A percentile compares a stretch with the other conserved stretches of the same genome.
Conservation (phyloP, 2,797 vertebrate genomes). For the Bovichtus diacanthus region DNA sequence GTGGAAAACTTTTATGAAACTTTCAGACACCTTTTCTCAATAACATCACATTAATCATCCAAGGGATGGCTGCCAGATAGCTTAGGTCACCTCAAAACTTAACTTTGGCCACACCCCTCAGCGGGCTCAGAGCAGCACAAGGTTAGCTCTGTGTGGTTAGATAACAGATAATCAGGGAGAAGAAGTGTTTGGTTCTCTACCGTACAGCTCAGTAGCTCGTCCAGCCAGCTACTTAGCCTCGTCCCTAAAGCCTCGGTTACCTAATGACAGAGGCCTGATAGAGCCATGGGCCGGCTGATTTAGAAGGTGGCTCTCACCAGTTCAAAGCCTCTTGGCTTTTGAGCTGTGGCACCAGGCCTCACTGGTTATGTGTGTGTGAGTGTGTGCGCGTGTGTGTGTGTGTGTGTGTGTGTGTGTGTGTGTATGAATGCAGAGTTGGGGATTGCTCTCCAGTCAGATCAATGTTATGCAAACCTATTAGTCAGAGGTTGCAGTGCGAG, state of each 20-base stretch:
- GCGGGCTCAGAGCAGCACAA: constrained; percentile 42
- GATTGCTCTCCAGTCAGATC: constrained; percentile 68
- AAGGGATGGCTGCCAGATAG: constrained; percentile 19
- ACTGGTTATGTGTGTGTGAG: constrained; percentile 14
- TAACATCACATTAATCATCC: constrained; percentile 17
- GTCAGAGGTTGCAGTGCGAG: constrained; percentile 63
- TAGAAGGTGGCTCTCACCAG: constrained; percentile 55
- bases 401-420: constrained; percentile 16
- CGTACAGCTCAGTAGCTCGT: constrained; percentile 50
- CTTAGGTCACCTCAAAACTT: constrained; percentile 46
- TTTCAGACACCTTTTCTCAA: constrained; percentile 12
- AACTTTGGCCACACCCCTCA: constrained; percentile 30
- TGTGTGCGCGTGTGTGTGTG: constrained; percentile 25
- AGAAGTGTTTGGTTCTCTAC: constrained; percentile 54
- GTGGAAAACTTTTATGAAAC: background rate
- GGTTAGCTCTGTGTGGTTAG: constrained; percentile 68
- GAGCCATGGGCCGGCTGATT: constrained; percentile 70
- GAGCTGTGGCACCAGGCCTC: constrained; percentile 46
- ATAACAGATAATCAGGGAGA: constrained; percentile 82
- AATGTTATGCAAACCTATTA: constrained; percentile 81
- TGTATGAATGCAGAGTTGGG: constrained; percentile 21
- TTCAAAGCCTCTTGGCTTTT: constrained; percentile 69
- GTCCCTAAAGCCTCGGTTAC: constrained; percentile 77
- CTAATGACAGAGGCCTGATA: constrained; percentile 77
- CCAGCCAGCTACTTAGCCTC: constrained; percentile 67